Evolutionary conservation across 2,113 vertebrate genomes (phyloP).

Genomic region (Semnornis frantzii): DNA sequence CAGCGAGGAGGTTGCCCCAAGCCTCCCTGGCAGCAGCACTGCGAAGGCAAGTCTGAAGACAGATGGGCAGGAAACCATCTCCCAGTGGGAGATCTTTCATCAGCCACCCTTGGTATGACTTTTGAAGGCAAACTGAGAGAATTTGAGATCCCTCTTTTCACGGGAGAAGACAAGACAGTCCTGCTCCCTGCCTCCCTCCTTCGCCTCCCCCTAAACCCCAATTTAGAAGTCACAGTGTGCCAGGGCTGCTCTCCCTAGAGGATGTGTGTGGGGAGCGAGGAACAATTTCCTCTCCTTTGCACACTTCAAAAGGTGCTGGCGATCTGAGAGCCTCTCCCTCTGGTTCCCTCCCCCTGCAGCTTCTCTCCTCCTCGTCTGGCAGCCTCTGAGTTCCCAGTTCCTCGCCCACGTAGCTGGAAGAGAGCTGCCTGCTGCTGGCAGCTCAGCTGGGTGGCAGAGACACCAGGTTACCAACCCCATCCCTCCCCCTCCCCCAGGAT

Average conservation of each 20-base stretch:
- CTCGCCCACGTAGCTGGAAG: not conserved
- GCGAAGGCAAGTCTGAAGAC: not conserved
- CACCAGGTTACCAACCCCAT: not conserved
- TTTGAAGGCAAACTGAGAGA: not conserved
- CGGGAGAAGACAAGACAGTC: not conserved
- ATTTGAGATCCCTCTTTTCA: not conserved
- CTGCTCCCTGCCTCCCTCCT: not conserved
- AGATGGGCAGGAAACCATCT: not conserved
- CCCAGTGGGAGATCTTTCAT: not conserved
- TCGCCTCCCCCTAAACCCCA: not conserved
- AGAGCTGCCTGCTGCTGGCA: not conserved
- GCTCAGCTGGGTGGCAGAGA: not conserved
- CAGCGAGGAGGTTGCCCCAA: rapidly evolving
- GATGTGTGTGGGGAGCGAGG: not conserved
- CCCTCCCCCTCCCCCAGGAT: not conserved
- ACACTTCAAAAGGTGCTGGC: not conserved
- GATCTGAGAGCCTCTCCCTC: constrained; percentile 7
- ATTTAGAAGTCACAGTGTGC: not conserved
- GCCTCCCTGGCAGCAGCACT: rapidly evolving
- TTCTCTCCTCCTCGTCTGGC: not conserved
- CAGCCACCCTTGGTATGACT: not conserved
- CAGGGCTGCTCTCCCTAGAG: not conserved
- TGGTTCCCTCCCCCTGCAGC: not conserved
- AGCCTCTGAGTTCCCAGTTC: not conserved
- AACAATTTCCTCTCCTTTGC: not conserved